Conservation (phyloP, 30 jellyfish, hydroid and myxozoan species). For the Aurelia sp. region DNA sequence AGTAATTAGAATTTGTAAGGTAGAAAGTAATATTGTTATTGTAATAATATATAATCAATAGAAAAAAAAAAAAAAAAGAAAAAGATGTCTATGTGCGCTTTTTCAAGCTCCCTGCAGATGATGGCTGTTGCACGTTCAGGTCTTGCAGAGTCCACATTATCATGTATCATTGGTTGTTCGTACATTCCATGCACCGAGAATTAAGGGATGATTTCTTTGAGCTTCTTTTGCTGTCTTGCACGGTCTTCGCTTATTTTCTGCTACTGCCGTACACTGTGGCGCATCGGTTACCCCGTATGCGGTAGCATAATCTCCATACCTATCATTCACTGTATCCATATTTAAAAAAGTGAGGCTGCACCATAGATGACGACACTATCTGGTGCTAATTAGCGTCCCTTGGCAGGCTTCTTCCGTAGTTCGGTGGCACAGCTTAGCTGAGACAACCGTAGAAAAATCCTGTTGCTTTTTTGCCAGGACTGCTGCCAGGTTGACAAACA, state of each 20-base stretch:
- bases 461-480: conserved; percentile 74
- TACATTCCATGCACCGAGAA: conserved; percentile 61
- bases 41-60: no score
- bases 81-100: no score
- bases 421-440: conserved; percentile 81
- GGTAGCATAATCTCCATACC: conserved; percentile 37
- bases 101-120: no score
- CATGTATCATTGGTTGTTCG: conserved; percentile 59
- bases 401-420: conserved; percentile 60
- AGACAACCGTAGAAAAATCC: conserved; percentile 58
- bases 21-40: no score
- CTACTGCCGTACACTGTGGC: conserved; percentile 76
- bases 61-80: no score
- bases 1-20: no score
- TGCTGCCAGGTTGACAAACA: conserved; percentile 70
- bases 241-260: conserved; percentile 73
- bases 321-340: conserved; percentile 36
- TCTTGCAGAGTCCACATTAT: conserved; percentile 4
- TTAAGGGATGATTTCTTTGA: conserved; percentile 37
- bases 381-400: conserved; percentile 72
- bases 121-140: no score
- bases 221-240: conserved; percentile 46
- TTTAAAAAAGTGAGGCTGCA: conserved; percentile 64
- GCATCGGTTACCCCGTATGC: conserved; percentile 78
- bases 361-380: conserved; percentile 69